Evolutionary conservation across 2,888 invertebrate genomes (phyloP).

Genomic region (Drosophila algonquin): DNA sequence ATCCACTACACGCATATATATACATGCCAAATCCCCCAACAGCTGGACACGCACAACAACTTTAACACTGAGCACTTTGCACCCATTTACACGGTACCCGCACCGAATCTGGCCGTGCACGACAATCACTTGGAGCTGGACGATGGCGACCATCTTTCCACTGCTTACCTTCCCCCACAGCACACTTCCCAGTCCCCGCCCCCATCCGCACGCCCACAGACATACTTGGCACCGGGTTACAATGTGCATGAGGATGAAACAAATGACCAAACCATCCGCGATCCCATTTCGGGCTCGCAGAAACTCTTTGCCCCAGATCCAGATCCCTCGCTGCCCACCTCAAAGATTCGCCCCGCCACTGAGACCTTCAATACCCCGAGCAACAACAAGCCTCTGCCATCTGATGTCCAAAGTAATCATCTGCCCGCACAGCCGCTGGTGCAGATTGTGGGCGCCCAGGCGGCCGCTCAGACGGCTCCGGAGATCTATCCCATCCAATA

Average conservation of each 20-base stretch:
- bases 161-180: constrained; percentile 74
- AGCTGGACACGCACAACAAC: constrained; percentile 79
- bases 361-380: constrained; percentile 84
- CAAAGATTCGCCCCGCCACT: constrained; percentile 83
- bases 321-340: constrained; percentile 84
- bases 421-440: constrained; percentile 80
- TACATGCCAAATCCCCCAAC: constrained; percentile 43
- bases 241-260: constrained; percentile 86
- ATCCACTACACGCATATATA: constrained; percentile 24
- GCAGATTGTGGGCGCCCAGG: constrained; percentile 83
- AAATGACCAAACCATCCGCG: constrained; percentile 83
- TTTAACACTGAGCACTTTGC: constrained; percentile 95
- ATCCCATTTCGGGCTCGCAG: constrained; percentile 83
- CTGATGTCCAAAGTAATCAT: constrained; percentile 81
- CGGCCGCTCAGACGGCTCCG: constrained; percentile 84
- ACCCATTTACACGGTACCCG: constrained; percentile 94
- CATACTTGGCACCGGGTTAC: constrained; percentile 80
- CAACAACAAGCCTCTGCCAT: constrained; percentile 83
- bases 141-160: constrained; percentile 68
- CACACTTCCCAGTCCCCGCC: constrained; percentile 24
- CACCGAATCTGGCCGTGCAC: constrained; percentile 88
- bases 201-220: constrained; percentile 50
- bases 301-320: constrained; percentile 85
- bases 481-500: constrained; percentile 84
- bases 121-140: constrained; percentile 79